phyloP scores from a whole-genome alignment of 1,140 invertebrate genomes.

The Sarcophaga peregrina region DNA sequence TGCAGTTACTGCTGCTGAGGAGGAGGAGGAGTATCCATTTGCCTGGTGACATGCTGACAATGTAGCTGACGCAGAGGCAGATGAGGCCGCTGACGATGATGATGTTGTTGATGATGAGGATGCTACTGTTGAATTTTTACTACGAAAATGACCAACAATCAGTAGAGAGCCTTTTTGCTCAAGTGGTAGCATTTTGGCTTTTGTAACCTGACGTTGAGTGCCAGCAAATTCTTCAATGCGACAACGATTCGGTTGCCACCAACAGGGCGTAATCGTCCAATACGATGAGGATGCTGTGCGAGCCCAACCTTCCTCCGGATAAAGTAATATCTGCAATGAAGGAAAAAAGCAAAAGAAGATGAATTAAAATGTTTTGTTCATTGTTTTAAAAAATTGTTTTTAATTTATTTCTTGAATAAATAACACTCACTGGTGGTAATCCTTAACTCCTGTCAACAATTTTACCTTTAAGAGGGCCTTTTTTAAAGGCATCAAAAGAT shows the following conservation, averaged over 20 bases:
- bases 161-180: slow-evolving; percentile 78
- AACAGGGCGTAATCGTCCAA: slow-evolving; percentile 87
- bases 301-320: slow-evolving; percentile 88
- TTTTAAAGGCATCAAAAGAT: too few relatives aligned
- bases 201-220: slow-evolving; percentile 77
- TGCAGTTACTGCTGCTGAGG: background rate
- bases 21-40: too few relatives aligned
- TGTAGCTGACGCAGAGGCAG: background rate
- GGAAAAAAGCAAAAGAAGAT: background rate
- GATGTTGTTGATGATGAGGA: slow-evolving; percentile 1
- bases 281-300: slow-evolving; percentile 84
- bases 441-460: too few relatives aligned
- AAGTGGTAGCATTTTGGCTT: slow-evolving; percentile 82
- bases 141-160: slow-evolving; percentile 85
- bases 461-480: too few relatives aligned
- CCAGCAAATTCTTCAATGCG: slow-evolving; percentile 86
- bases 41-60: too few relatives aligned
- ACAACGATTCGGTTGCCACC: slow-evolving; percentile 84
- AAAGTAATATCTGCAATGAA: slow-evolving; percentile 77
- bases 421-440: too few relatives aligned
- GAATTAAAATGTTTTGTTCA: too few relatives aligned
- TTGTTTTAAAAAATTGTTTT: too few relatives aligned
- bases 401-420: too few relatives aligned
- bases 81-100: background rate
- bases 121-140: slow-evolving; percentile 62